Evolutionary conservation across 2,888 invertebrate genomes (phyloP).

Genomic region (Adelognathus sp.): DNA sequence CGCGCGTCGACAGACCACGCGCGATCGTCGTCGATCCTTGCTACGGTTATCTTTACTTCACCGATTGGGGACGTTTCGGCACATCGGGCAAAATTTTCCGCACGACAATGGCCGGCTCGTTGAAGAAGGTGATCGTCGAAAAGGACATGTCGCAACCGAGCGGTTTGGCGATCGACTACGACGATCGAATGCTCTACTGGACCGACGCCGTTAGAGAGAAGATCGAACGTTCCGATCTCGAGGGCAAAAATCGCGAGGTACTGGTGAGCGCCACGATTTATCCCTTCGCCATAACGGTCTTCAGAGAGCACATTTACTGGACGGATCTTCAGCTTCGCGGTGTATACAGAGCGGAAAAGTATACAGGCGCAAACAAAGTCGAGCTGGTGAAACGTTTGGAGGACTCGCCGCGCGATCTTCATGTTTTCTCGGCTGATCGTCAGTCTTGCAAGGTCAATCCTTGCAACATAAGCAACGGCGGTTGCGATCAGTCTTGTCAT

Average conservation of each 20-base stretch:
- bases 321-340: conserved; percentile 96
- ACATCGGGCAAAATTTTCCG: conserved; percentile 96
- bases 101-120: conserved; percentile 97
- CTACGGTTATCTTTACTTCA: conserved; percentile 96
- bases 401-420: conserved; percentile 95
- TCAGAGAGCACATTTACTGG: conserved; percentile 96
- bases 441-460: conserved; percentile 92
- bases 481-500: conserved; percentile 97
- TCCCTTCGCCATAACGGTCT: conserved; percentile 97
- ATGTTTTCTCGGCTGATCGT: conserved; percentile 90
- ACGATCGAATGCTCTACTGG: conserved; percentile 97
- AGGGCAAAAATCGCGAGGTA: conserved; percentile 93
- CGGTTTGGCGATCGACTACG: conserved; percentile 97
- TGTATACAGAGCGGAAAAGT: conserved; percentile 98
- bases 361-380: conserved; percentile 96
- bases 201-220: conserved; percentile 98
- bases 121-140: conserved; percentile 93
- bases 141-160: conserved; percentile 97
- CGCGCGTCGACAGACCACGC: conserved; percentile 94
- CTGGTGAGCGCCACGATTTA: conserved; percentile 95
- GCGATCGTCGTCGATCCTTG: conserved; percentile 99
- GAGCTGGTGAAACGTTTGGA: conserved; percentile 96
- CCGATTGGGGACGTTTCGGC: conserved; percentile 97
- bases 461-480: conserved; percentile 96
- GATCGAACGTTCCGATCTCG: conserved; percentile 95